Conservation (phyloP, 2,797 vertebrate species). For the Darevskia nairensis region DNA sequence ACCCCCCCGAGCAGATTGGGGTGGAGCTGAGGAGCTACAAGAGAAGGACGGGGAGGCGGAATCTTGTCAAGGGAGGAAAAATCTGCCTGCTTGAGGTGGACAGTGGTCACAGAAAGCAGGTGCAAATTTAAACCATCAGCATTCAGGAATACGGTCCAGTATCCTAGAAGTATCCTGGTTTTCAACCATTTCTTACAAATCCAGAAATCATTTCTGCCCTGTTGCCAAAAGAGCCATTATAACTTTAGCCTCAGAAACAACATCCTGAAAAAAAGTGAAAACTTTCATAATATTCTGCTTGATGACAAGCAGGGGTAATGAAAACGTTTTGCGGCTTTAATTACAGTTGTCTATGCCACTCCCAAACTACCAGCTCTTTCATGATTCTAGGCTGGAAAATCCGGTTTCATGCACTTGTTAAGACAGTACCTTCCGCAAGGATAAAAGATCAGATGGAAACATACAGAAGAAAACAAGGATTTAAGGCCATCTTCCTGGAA, state of each 20-base stretch:
- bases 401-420: not conserved
- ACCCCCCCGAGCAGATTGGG: no score
- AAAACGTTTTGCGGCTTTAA: slow-evolving; percentile 14
- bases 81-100: no score
- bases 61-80: no score
- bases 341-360: slow-evolving; percentile 18
- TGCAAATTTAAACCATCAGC: no score
- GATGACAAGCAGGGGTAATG: slow-evolving; percentile 35
- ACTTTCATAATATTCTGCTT: not conserved
- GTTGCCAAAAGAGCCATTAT: no score
- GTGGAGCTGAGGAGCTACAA: no score
- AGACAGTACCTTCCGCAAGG: slow-evolving; percentile 55
- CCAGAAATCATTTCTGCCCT: not conserved
- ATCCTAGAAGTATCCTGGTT: not conserved
- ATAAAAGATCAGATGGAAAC: slow-evolving; percentile 31
- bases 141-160: no score
- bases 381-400: not conserved
- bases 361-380: slow-evolving; percentile 26
- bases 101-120: no score
- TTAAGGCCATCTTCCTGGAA: slow-evolving; percentile 54
- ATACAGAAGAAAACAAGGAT: slow-evolving; percentile 48
- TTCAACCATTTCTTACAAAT: not conserved
- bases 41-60: no score
- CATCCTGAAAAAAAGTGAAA: not conserved
- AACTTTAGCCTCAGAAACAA: not conserved